A percentile compares a stretch with the other conserved stretches of the same genome.
phyloP scores from a whole-genome alignment of 2,888 invertebrate species.

The Amiota mariae region DNA sequence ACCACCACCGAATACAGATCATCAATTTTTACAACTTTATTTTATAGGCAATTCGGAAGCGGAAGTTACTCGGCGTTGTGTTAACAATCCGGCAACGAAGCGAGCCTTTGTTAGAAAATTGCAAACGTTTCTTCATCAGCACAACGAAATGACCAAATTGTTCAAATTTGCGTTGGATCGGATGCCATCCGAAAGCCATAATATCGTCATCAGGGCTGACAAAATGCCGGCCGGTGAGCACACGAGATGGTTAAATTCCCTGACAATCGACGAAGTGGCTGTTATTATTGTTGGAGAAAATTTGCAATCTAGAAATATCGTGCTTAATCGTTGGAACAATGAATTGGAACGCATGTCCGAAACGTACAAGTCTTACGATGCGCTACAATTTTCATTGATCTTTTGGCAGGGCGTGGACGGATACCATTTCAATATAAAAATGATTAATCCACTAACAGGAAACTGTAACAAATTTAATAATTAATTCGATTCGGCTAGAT shows the following conservation, averaged over 20 bases:
- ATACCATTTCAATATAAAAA: no score
- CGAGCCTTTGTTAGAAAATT: constrained; percentile 32
- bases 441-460: no score
- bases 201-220: neutral
- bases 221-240: neutral
- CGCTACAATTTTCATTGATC: no score
- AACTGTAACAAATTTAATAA: no score
- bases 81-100: constrained; percentile 27
- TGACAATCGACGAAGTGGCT: neutral
- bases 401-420: no score
- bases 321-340: neutral
- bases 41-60: constrained; percentile 38
- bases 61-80: constrained; percentile 36
- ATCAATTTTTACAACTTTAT: neutral
- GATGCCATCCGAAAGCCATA: neutral
- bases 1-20: neutral
- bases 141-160: neutral
- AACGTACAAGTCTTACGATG: no score
- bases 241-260: neutral
- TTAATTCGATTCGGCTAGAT: no score
- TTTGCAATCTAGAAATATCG: neutral
- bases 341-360: constrained; percentile 35
- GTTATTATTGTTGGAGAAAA: constrained; percentile 29
- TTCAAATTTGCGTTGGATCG: neutral
- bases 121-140: neutral